Evolutionary conservation across 2,888 invertebrate genomes (phyloP), one percentile per base, ranked within the genome.

Genomic region (Apamea monoglypha): DNA sequence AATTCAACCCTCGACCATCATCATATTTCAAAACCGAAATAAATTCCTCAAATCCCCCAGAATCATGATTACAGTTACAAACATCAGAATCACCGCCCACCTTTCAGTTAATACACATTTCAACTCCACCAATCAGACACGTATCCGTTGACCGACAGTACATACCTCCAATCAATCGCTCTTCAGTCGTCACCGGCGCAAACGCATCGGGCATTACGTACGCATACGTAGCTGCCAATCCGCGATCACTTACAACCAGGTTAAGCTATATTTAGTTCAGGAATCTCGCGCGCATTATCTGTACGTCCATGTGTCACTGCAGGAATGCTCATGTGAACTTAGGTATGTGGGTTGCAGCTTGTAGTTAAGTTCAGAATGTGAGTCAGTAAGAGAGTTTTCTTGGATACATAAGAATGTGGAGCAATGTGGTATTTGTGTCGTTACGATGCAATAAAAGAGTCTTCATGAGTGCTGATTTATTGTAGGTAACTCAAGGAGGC

Each of bases 191-290:
- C 87, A 82, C 77, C 32, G 61, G 64, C 61, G 68, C 80, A 66
- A 67, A 70, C 76, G 81, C 86, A 85, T 66, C 56, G 50, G 10
- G 25, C 67, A 74, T 87, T 87, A 85, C 85, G 85, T 87, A 61
- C 32, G 87, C 74, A 81, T 84, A 83, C 87, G 88, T 90, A 90
- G 90, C 90, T 88, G 89, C 88, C 91, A 89, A 90, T 91, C 90
- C 78, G 74, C 67, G 80, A 78, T 77, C 75, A 80, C 83, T 78
- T 82, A 87, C 88, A 87, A 87, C 83, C 90, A 84, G 86, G 84
- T 88, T 89, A 86, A 56, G 74, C 88, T 93, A 93, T 89, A 91
- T 90, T 91, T 93, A 93, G 88, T 78, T 44, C 59, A 66, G 89
- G 90, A 90, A 91, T 90, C 88, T 85, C 61, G 74, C 78, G 74